Percentiles rank a stretch among this genome's conserved stretches.
Evolutionary conservation across 2,113 vertebrate species (phyloP).

Genomic region (Cathartes aura): DNA sequence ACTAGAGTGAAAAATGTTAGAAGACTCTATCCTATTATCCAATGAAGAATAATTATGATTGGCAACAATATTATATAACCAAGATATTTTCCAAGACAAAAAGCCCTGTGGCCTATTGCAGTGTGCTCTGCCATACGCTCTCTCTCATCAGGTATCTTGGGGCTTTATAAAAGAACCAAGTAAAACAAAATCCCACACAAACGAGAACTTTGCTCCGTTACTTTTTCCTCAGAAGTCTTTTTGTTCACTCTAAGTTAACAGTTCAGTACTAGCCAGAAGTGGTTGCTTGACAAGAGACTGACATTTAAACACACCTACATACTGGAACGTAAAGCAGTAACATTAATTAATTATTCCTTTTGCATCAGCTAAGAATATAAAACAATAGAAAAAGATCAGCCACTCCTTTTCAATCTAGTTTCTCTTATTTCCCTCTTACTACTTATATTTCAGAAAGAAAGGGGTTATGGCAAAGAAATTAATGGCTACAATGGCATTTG

Average conservation of each 20-base stretch:
- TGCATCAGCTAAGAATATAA: neutral
- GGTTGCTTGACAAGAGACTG: neutral
- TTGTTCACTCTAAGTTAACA: neutral
- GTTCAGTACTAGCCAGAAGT: neutral
- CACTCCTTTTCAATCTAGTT: neutral
- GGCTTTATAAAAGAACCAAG: neutral
- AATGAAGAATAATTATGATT: neutral
- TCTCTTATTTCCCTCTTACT: neutral
- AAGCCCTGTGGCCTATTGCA: neutral
- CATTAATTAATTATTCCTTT: neutral
- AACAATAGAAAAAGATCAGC: neutral
- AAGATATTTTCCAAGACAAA: neutral
- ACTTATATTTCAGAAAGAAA: neutral
- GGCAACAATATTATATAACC: neutral
- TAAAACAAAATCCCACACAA: neutral
- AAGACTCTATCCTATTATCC: neutral
- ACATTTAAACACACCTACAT: neutral
- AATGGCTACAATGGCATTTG: neutral
- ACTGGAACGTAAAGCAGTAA: neutral
- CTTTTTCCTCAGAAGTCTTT: neutral
- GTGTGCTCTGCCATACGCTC: neutral
- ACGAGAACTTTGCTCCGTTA: neutral
- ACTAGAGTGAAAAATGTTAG: neutral
- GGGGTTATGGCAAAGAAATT: neutral
- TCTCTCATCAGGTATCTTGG: neutral